Evolutionary conservation across 2,888 invertebrate genomes (phyloP).

Genomic region (Caenorhabditis sulstoni): DNA sequence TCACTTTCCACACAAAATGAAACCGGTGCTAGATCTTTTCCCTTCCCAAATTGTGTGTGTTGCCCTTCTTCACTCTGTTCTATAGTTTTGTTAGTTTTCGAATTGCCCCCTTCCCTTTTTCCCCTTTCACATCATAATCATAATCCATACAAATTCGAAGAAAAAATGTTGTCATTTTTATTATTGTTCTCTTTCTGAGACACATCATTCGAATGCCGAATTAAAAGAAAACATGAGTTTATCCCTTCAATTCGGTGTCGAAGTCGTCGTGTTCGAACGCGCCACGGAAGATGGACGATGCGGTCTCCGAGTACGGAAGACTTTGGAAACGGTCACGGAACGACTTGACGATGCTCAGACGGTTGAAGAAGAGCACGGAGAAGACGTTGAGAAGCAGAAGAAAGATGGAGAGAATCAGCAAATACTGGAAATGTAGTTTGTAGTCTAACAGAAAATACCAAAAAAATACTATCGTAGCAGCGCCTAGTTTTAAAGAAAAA

Average conservation of each 20-base stretch:
- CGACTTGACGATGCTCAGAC: slow-evolving; percentile 7
- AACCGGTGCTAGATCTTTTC: slow-evolving; percentile 30
- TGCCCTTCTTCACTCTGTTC: background rate
- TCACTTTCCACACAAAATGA: slow-evolving; percentile 52
- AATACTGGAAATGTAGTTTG: slow-evolving; percentile 25
- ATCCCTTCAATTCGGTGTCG: slow-evolving; percentile 35
- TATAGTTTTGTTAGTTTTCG: background rate
- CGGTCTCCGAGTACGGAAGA: slow-evolving; percentile 38
- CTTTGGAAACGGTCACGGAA: slow-evolving; percentile 44
- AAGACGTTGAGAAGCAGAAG: slow-evolving; percentile 29
- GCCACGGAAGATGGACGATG: slow-evolving; percentile 36
- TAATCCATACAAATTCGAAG: too few species aligned
- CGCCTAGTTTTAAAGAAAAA: too few species aligned
- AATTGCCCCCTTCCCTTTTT: background rate
- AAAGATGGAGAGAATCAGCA: slow-evolving; percentile 19
- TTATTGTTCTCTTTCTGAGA: too few species aligned
- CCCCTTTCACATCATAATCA: background rate
- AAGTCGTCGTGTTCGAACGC: slow-evolving; percentile 41
- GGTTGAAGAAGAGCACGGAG: slow-evolving; percentile 36
- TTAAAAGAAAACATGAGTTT: slow-evolving; percentile 1
- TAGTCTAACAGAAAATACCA: too few species aligned
- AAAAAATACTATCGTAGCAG: too few species aligned
- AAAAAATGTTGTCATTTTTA: too few species aligned
- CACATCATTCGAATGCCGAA: background rate
- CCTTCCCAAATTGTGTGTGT: slow-evolving; percentile 17